Evolutionary conservation across 2,888 invertebrate genomes (phyloP).

Genomic region (Lepidocyrtinus sp.): DNA sequence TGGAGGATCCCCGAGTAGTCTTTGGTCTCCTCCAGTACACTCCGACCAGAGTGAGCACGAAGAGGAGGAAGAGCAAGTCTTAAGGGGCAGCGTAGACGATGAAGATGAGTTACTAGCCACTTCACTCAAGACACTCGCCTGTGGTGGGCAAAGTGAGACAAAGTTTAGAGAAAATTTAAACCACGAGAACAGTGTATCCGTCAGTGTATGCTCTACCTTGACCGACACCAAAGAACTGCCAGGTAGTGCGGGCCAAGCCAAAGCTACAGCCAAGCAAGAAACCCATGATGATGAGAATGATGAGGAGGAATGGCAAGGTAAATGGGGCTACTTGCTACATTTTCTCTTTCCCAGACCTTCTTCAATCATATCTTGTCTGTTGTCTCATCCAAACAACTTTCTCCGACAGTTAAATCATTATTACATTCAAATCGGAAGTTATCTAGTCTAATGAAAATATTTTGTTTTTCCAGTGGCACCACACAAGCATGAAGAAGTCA

Average conservation of each 20-base stretch:
- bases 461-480: too few species aligned
- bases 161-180: background rate
- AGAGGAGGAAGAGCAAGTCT: background rate
- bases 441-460: too few species aligned
- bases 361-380: too few species aligned
- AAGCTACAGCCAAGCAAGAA: too few species aligned
- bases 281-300: background rate
- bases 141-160: background rate
- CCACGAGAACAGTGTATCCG: too few species aligned
- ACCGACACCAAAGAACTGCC: too few species aligned
- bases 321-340: background rate
- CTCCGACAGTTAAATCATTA: too few species aligned
- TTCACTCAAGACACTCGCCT: background rate
- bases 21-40: conserved; percentile 5
- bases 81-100: background rate
- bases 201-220: too few species aligned
- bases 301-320: background rate
- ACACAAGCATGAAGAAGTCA: background rate
- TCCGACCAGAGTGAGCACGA: conserved; percentile 4
- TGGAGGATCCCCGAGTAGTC: background rate
- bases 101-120: background rate
- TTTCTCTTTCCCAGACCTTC: background rate
- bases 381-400: too few species aligned
- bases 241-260: too few species aligned
- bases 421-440: too few species aligned